A percentile compares a stretch with the other conserved stretches of the same genome.
Evolutionary conservation across 2,113 vertebrate species (phyloP).

Genomic region (Electrona antarctica): DNA sequence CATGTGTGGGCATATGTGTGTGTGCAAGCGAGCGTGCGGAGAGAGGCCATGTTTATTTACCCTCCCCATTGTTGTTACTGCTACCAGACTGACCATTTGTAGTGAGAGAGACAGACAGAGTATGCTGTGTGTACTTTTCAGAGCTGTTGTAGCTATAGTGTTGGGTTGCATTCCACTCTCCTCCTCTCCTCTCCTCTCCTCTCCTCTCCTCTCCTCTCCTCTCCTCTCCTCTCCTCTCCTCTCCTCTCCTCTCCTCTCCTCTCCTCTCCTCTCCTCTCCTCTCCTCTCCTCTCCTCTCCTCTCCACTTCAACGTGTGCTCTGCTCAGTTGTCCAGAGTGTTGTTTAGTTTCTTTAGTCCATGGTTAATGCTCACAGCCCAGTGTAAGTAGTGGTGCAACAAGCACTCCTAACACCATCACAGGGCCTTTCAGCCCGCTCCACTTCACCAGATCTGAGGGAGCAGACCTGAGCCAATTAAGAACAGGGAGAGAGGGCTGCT

Average conservation of each 20-base stretch:
- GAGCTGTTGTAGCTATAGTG: constrained; percentile 45
- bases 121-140: constrained; percentile 53
- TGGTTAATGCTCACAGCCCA: constrained; percentile 33
- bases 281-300: not conserved
- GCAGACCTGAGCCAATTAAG: constrained; percentile 73
- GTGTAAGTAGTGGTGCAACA: constrained; percentile 40
- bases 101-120: constrained; percentile 53
- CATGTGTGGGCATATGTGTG: constrained; percentile 7
- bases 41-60: constrained; percentile 68
- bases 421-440: constrained; percentile 67
- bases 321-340: constrained; percentile 50
- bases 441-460: constrained; percentile 74
- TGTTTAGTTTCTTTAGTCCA: constrained; percentile 52
- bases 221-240: constrained; percentile 5
- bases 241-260: not conserved
- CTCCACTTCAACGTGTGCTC: constrained; percentile 29
- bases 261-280: constrained; percentile 20
- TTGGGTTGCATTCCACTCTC: constrained; percentile 52
- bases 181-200: constrained; percentile 5
- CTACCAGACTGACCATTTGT: constrained; percentile 68
- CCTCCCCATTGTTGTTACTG: constrained; percentile 72
- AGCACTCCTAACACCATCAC: constrained; percentile 71
- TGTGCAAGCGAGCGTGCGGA: constrained; percentile 18
- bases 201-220: not conserved
- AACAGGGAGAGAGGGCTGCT: constrained; percentile 61